Base-by-base conservation (phyloP, 2,797 vertebrate species). In the Leptatherina wallacei region DNA sequence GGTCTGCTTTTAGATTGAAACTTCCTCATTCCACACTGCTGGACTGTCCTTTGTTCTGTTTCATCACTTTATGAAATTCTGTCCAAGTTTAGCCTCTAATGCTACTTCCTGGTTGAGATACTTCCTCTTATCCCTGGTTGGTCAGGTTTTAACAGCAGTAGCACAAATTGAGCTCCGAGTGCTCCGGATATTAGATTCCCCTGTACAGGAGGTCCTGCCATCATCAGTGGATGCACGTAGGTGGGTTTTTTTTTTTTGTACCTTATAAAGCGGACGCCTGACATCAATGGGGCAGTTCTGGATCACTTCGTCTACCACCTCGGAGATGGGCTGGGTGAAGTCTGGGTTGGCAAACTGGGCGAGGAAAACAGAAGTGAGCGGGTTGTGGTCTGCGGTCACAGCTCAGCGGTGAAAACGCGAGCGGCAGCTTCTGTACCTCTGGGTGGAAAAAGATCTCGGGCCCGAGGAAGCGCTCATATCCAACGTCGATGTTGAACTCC, bases 371-470 rank as follows among this genome's bases (percentile, higher is more conserved):
- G 2, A 2, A 27, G 12, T 6, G 1, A 51, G n/a, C 6, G 11
- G 22, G 1, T 12, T 27, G n/a, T 12, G n/a, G n/a, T n/a, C 20
- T 24, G 9, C 49, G 9, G 49, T 12, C 0, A 22, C 8, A 22
- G 20, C 8, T 6, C 3, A 2, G 60, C 1, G 18, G 27, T 59
- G 27, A 22, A 44, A 36, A 9, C 14, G 0, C 2, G 0, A 20
- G 8, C 38, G 9, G 6, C 27, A 6, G 30, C 35, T 18, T 18
- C 35, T 5, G 3, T 60, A 87, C 88, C 86, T 99, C 98, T 11
- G 98, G 98, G 85, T 99, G 98, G 92, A 99, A 99, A 92, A 99
- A 99, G 84, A 99, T 99, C 94, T 99, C 98, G 0, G 98, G 98
- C 6, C 98, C 98, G 69, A 99, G 94, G 93, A 99, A 99, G 84